These are phyloP conservation scores for Microcebus jonahi DNA, from an alignment of 2,113 vertebrate species.

Conservation along the genomic window DNA sequence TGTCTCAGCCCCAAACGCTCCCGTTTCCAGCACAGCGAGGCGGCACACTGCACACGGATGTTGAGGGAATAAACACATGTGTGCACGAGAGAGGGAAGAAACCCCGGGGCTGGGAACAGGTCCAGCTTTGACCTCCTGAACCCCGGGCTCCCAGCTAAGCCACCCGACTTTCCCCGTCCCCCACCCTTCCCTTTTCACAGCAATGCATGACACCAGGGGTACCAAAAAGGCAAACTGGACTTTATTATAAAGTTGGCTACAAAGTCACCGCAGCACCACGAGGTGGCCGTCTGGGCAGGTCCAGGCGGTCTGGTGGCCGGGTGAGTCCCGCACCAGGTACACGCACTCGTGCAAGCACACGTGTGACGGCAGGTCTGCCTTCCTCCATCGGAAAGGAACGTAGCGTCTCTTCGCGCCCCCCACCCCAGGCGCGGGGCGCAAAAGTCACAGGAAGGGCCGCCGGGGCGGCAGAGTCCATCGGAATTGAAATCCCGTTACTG, in stretches of 20 bases:
- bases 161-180: not conserved
- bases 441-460: constrained; percentile 80
- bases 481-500: constrained; percentile 83
- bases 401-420: constrained; percentile 77
- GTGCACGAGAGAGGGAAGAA: not conserved
- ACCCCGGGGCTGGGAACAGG: not conserved
- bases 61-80: not conserved
- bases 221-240: constrained; percentile 82
- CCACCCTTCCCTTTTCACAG: not conserved
- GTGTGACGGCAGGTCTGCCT: constrained; percentile 79
- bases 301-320: constrained; percentile 70
- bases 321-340: constrained; percentile 76
- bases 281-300: constrained; percentile 68
- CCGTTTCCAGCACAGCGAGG: not conserved
- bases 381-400: constrained; percentile 82
- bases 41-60: accelerated
- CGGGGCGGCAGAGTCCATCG: constrained; percentile 70
- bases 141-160: not conserved
- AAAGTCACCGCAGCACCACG: constrained; percentile 81
- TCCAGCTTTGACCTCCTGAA: not conserved
- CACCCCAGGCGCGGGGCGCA: constrained; percentile 79
- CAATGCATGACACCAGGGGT: constrained; percentile 5
- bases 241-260: constrained; percentile 84
- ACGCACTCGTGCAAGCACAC: constrained; percentile 70
- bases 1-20: not conserved